A percentile compares a stretch with the other conserved stretches of the same genome.
These are phyloP conservation scores for Rhynchonycteris naso DNA, from an alignment of 2,797 vertebrate species.

Conservation along the genomic window DNA sequence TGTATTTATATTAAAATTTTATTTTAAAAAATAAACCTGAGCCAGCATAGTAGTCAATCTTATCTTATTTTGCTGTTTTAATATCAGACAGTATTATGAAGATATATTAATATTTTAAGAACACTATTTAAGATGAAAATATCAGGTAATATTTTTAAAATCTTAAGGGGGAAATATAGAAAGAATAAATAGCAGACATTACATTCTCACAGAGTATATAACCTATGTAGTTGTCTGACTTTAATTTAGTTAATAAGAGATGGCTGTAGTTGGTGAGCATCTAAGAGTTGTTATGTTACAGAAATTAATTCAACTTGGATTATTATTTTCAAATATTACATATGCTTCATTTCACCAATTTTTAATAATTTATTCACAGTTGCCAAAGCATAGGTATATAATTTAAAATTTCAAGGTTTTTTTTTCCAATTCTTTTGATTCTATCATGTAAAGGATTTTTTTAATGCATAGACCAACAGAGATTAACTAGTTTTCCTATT, in stretches of 20 bases:
- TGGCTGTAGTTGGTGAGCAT: background rate
- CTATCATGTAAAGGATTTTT: background rate
- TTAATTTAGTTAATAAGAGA: background rate
- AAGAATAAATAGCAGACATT: background rate
- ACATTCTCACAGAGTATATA: background rate
- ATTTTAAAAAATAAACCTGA: background rate
- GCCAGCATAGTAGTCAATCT: background rate
- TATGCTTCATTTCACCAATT: background rate
- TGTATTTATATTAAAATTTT: constrained; percentile 32
- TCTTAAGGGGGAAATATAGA: background rate
- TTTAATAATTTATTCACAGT: background rate
- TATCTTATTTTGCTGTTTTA: background rate
- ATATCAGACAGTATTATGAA: background rate
- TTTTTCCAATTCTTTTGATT: background rate
- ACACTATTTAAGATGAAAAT: constrained; percentile 37
- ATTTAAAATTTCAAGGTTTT: background rate
- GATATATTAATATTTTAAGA: constrained; percentile 2
- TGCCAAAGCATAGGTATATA: background rate
- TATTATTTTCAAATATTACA: constrained; percentile 34
- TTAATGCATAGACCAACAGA: background rate
- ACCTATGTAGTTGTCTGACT: background rate
- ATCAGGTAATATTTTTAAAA: constrained; percentile 20
- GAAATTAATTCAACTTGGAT: background rate
- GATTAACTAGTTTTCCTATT: background rate
- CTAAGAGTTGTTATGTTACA: background rate